These are phyloP conservation scores for Falco biarmicus DNA, from an alignment of 2,797 vertebrate species.

Conservation along the genomic window DNA sequence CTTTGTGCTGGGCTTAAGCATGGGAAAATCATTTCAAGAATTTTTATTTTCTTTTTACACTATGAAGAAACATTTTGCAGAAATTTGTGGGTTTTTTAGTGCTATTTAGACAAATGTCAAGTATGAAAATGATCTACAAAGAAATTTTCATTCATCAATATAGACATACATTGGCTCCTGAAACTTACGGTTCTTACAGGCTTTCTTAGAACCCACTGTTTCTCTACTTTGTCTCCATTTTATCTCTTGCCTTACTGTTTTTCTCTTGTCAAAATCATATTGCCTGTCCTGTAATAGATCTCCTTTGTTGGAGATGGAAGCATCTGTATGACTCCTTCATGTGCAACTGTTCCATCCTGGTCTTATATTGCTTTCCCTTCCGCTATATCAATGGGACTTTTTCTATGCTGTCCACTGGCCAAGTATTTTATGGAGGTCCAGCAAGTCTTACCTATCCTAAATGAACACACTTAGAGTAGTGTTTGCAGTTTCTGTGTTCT, in stretches of 20 bases:
- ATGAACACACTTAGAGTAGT: neutral
- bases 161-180: neutral
- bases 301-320: neutral
- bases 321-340: neutral
- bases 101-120: neutral
- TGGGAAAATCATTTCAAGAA: neutral
- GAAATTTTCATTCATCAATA: neutral
- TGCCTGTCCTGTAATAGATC: neutral
- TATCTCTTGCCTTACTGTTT: neutral
- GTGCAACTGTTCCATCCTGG: neutral
- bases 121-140: neutral
- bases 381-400: neutral
- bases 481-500: neutral
- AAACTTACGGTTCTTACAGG: neutral
- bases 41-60: neutral
- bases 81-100: neutral
- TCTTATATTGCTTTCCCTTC: neutral
- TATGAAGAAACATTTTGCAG: neutral
- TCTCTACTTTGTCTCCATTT: neutral
- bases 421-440: neutral
- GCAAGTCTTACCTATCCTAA: neutral
- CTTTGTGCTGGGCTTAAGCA: neutral
- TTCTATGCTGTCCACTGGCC: neutral
- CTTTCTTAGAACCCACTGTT: neutral
- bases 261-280: neutral